Evolutionary conservation across 2,888 invertebrate genomes (phyloP), one percentile per base, ranked within the genome.

Genomic region (Celastrina argiolus): DNA sequence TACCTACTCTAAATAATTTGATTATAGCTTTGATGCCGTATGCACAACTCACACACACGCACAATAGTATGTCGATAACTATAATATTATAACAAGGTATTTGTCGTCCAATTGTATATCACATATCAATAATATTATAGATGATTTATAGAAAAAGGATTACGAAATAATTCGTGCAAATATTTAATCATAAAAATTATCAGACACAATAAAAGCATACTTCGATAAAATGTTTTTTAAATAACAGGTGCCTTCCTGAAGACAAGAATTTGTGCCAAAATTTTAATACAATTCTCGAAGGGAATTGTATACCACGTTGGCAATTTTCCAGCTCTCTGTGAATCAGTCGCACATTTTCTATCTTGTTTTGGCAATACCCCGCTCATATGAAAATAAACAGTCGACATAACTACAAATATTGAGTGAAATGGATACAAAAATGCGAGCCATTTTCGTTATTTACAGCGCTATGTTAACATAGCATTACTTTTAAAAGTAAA

Each of bases 231-330:
- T 56, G 22, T 41, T 41, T 58, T 74, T 78, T 74, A 78, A 74
- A 72, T 74, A 79, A 75, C 82, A 85, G 81, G 82, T 86, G 84
- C 76, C 79, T 80, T 78, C 78, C 78, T 74, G 77, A 78, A 78
- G 78, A 80, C 79, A 78, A 82, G 81, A 81, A 83, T 81, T 83
- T 83, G 85, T 85, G 87, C 88, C 89, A 88, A 89, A 81, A 81
- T 82, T 81, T 84, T 78, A 75, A 77, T 74, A 76, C 80, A 80
- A 80, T 76, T 81, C 78, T 78, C 74, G 74, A 75, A 79, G 76
- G 80, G 81, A 81, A 81, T 81, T 81, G 77, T 83, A 77, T 76
- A 76, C 78, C 76, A 75, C 77, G 70, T 83, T 88, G 90, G 90
- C 90, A 75, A 69, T 75, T 72, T 72, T 86, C 90, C 90, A 90